Evolutionary conservation across 2,113 vertebrate genomes (phyloP).

Genomic region (Tragelaphus buxtoni): DNA sequence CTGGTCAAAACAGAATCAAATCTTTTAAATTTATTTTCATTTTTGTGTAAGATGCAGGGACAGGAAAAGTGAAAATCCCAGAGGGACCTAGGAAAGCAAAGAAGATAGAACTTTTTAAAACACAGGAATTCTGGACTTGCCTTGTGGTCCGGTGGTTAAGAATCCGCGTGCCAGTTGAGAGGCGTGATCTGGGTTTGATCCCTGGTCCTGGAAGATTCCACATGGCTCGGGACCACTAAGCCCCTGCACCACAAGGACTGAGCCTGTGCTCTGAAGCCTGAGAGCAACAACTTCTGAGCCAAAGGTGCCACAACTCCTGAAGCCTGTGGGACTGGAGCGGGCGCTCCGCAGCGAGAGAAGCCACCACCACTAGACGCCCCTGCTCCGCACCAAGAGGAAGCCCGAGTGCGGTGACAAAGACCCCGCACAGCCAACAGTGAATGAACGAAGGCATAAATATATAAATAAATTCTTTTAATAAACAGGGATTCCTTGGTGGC

Average conservation of each 20-base stretch:
- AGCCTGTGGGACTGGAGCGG: background rate
- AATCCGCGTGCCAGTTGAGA: background rate
- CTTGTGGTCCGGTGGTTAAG: background rate
- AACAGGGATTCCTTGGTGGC: background rate
- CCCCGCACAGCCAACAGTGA: background rate
- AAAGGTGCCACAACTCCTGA: background rate
- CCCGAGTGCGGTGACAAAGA: background rate
- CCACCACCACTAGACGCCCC: accelerated
- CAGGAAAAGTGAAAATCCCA: background rate
- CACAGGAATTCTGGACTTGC: background rate
- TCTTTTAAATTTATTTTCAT: constrained; percentile 23
- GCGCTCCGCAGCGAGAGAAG: background rate
- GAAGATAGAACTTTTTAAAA: background rate
- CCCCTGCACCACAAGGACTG: background rate
- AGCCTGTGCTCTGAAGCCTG: background rate
- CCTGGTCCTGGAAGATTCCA: background rate
- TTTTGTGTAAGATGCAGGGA: background rate
- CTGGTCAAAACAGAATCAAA: background rate
- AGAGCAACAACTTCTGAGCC: background rate
- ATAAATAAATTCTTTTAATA: background rate
- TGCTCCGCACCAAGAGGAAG: background rate
- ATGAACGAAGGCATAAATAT: background rate
- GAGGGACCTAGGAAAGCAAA: background rate
- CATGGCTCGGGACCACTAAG: background rate
- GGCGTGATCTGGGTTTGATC: background rate